Evolutionary conservation across 2,888 invertebrate species (phyloP).

Genomic region (Athripsodes cinereus): DNA sequence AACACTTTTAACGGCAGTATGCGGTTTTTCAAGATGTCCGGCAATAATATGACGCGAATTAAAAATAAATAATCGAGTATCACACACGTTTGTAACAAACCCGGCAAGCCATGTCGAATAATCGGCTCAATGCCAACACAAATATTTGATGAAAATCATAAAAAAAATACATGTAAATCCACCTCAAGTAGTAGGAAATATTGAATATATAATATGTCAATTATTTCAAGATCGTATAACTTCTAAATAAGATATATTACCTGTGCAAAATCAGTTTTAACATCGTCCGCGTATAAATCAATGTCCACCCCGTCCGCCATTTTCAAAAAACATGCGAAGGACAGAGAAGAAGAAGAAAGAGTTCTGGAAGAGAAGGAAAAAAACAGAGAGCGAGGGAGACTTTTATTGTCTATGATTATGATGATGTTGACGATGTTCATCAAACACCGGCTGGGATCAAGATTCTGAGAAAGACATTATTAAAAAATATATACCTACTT

Average conservation of each 20-base stretch:
- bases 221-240: neutral
- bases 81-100: neutral
- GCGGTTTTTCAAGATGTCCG: too few relatives aligned
- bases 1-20: too few relatives aligned
- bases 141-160: neutral
- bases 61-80: too few relatives aligned
- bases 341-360: neutral
- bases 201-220: constrained; percentile 1
- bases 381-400: too few relatives aligned
- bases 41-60: too few relatives aligned
- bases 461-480: too few relatives aligned
- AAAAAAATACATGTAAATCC: neutral
- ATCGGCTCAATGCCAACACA: neutral
- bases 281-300: constrained; percentile 95
- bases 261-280: constrained; percentile 89
- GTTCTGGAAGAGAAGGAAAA: neutral
- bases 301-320: constrained; percentile 96
- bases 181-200: neutral
- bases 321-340: constrained; percentile 35
- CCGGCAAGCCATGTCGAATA: neutral
- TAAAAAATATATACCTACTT: too few relatives aligned
- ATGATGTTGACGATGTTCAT: too few relatives aligned
- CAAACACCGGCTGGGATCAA: too few relatives aligned
- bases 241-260: constrained; percentile 35
- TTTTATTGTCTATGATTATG: too few relatives aligned